A percentile compares a stretch with the other conserved stretches of the same genome.
These are phyloP conservation scores for Puffinus mauretanicus DNA, from an alignment of 2,113 vertebrate species.

Conservation along the genomic window DNA sequence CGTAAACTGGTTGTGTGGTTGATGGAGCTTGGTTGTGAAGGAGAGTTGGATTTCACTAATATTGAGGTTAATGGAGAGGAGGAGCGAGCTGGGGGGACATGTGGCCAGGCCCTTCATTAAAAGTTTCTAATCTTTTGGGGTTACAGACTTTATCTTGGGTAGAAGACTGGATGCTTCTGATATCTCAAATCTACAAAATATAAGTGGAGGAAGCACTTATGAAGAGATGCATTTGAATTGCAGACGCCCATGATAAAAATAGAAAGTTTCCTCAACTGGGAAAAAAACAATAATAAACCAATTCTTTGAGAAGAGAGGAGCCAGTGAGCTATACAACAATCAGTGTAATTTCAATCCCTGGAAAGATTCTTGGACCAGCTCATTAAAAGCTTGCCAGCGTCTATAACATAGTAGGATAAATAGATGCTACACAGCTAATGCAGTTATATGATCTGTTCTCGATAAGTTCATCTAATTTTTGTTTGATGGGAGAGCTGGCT, in stretches of 20 bases:
- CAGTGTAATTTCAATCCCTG: background rate
- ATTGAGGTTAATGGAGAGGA: background rate
- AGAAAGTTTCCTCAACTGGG: background rate
- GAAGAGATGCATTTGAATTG: background rate
- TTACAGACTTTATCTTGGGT: background rate
- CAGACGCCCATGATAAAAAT: background rate
- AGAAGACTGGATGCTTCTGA: background rate
- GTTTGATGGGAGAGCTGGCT: background rate
- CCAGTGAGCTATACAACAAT: background rate
- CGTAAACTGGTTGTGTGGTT: background rate
- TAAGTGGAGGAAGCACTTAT: accelerated
- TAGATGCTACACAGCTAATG: background rate
- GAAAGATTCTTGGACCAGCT: background rate
- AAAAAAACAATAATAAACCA: background rate
- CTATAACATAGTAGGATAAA: background rate
- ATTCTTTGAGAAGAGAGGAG: background rate
- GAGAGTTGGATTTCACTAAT: background rate
- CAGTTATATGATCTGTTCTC: background rate
- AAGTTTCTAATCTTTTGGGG: background rate
- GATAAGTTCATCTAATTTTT: background rate
- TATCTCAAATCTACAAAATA: background rate
- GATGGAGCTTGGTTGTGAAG: background rate
- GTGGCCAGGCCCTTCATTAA: background rate
- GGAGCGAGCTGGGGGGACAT: background rate
- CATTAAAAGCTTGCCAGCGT: background rate